Conservation (phyloP, 1,140 invertebrate genomes). For the Temnothorax curvispinosus region DNA sequence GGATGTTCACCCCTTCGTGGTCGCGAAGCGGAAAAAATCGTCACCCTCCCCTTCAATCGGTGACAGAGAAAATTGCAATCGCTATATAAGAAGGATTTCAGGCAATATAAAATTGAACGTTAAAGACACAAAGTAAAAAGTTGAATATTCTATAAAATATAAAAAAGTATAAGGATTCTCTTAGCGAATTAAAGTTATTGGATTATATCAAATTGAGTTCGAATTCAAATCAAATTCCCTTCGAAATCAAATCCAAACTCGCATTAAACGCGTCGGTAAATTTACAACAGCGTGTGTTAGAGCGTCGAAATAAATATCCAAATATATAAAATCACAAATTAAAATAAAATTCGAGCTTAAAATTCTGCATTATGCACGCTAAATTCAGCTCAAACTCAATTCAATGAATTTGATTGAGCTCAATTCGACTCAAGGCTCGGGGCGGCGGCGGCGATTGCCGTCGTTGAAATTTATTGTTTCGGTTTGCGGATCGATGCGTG, state of each 20-base stretch:
- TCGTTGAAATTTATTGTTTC: conserved; percentile 32
- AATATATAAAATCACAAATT: not conserved
- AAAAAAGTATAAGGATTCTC: not conserved
- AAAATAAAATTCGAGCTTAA: not conserved
- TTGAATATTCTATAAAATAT: not conserved
- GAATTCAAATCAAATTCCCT: not conserved
- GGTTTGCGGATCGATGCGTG: conserved; percentile 1
- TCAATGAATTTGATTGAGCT: not conserved
- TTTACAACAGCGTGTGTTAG: not conserved
- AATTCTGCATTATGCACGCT: not conserved
- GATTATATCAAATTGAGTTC: not conserved
- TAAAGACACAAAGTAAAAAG: not conserved
- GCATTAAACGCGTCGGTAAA: not conserved
- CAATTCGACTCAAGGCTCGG: not conserved
- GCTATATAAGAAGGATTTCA: not conserved
- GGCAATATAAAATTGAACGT: not conserved
- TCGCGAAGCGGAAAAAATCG: conserved; percentile 65
- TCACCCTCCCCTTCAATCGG: conserved; percentile 44
- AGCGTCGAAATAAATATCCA: not conserved
- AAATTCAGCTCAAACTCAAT: not conserved
- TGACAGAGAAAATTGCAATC: conserved; percentile 31
- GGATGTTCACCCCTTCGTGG: conserved; percentile 76
- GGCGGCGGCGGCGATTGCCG: not conserved
- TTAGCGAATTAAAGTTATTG: not conserved
- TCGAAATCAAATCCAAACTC: not conserved